These are phyloP conservation scores for Glareola pratincola DNA, from an alignment of 2,113 vertebrate genomes.

Conservation along the genomic window DNA sequence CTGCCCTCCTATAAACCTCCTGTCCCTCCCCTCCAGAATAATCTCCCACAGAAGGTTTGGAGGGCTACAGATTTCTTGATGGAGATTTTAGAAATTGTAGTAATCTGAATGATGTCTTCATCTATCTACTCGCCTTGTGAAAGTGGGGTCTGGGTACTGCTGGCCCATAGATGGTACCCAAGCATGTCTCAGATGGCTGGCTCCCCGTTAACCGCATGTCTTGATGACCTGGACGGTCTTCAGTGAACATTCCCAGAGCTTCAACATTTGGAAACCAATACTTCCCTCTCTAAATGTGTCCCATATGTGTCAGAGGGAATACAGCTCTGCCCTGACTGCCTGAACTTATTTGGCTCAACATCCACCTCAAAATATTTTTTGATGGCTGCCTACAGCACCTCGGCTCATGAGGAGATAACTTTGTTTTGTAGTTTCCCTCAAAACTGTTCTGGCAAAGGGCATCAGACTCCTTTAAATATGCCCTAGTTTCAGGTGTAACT, in stretches of 20 bases:
- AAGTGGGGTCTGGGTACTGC: background rate
- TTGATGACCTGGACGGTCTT: accelerated
- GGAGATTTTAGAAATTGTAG: background rate
- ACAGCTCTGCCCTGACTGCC: background rate
- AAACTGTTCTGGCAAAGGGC: background rate
- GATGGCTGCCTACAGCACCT: background rate
- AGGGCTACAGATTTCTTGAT: background rate
- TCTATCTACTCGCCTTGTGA: accelerated
- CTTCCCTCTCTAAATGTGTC: background rate
- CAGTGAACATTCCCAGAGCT: background rate
- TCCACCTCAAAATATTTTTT: background rate
- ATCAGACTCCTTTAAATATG: background rate
- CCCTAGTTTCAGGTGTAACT: background rate
- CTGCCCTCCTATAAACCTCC: background rate
- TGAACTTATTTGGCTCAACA: background rate
- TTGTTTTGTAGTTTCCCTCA: background rate
- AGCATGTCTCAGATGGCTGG: background rate
- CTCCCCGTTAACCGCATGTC: accelerated
- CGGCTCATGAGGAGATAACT: background rate
- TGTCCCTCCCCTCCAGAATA: background rate
- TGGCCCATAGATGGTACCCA: background rate
- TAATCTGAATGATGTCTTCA: background rate
- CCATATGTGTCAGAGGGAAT: accelerated
- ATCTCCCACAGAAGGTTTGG: background rate
- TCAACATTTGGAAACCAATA: background rate